Evolutionary conservation across 2,113 vertebrate genomes (phyloP).

Genomic region (Cathartes aura): DNA sequence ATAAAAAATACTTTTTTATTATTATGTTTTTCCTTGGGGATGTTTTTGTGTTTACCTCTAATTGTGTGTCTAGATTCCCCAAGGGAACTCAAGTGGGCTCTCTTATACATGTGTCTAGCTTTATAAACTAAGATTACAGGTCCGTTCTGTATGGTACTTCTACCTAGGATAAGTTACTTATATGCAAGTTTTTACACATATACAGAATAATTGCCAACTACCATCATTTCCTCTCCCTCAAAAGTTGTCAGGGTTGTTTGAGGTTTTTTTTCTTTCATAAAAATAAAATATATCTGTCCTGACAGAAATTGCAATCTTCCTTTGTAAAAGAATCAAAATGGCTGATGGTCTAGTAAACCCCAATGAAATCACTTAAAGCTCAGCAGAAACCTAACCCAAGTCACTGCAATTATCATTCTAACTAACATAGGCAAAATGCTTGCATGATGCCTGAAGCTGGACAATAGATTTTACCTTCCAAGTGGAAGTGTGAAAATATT

Average conservation of each 20-base stretch:
- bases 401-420: not conserved
- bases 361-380: not conserved
- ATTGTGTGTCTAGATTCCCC: slow-evolving; percentile 35
- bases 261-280: not conserved
- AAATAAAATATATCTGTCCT: not conserved
- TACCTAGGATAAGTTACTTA: not conserved
- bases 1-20: slow-evolving; percentile 43
- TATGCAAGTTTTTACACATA: not conserved
- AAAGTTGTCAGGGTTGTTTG: not conserved
- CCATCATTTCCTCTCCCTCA: not conserved
- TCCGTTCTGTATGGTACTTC: not conserved
- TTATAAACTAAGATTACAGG: not conserved
- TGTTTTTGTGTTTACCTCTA: slow-evolving; percentile 26
- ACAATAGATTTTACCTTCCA: not conserved
- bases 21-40: slow-evolving; percentile 38
- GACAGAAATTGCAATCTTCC: not conserved
- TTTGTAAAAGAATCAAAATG: not conserved
- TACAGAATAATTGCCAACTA: not conserved
- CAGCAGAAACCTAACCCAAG: not conserved
- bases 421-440: not conserved
- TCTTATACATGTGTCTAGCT: not conserved
- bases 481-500: not conserved
- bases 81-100: not conserved
- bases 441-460: not conserved
- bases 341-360: not conserved